Evolutionary conservation across 2,113 vertebrate genomes (phyloP).

Genomic region (Rhegmatorhina hoffmannsi): DNA sequence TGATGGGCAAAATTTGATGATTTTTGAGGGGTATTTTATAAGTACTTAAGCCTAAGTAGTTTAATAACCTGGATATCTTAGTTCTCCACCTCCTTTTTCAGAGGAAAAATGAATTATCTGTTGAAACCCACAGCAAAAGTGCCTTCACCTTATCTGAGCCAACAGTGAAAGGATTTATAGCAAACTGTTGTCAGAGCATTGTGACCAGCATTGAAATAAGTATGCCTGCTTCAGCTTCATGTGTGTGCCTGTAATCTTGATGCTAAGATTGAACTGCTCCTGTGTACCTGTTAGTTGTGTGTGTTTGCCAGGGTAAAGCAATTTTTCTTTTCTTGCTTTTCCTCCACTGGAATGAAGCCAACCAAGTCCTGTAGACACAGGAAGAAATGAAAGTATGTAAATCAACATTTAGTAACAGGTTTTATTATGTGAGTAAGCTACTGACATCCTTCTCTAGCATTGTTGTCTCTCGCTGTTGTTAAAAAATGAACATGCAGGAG

Average conservation of each 20-base stretch:
- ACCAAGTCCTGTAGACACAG: neutral
- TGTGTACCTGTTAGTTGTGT: constrained; percentile 29
- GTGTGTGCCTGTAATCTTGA: neutral
- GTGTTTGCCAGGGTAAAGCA: neutral
- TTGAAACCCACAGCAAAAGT: constrained; percentile 6
- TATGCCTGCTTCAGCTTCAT: neutral
- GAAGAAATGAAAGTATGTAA: constrained; percentile 11
- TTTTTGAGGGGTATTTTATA: neutral
- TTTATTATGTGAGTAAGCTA: neutral
- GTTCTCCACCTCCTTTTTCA: neutral
- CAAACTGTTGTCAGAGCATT: constrained; percentile 46
- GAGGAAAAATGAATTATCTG: neutral
- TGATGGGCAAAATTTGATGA: neutral
- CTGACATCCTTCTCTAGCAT: neutral
- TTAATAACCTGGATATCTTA: neutral
- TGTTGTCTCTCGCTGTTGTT: neutral
- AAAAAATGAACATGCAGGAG: neutral
- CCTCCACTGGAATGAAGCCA: constrained; percentile 12
- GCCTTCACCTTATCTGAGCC: constrained; percentile 1
- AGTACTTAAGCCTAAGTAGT: neutral
- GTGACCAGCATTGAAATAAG: constrained; percentile 55
- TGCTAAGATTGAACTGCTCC: constrained; percentile 50
- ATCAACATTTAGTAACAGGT: neutral
- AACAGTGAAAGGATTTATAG: constrained; percentile 30
- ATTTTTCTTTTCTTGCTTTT: constrained; percentile 25